phyloP scores from a whole-genome alignment of 1,140 invertebrate genomes.

The Chironomus striatipennis region DNA sequence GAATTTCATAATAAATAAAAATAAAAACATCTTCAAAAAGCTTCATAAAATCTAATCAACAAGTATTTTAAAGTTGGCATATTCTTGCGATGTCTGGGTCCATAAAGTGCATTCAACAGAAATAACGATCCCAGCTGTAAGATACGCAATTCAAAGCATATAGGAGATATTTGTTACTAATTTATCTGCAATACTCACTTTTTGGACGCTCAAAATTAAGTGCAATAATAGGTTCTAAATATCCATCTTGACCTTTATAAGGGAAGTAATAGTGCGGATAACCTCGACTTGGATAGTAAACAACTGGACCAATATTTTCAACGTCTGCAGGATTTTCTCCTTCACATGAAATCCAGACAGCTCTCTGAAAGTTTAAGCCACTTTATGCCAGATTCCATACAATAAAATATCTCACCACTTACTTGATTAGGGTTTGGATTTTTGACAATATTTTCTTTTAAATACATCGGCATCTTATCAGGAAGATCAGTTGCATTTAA shows the following conservation, averaged over 20 bases:
- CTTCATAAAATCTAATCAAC: too few relatives aligned
- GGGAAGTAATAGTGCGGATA: constrained; percentile 65
- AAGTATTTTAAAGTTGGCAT: too few relatives aligned
- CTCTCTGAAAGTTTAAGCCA: neutral
- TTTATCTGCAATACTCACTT: constrained; percentile 45
- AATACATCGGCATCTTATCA: constrained; percentile 55
- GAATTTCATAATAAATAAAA: too few relatives aligned
- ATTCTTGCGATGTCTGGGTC: too few relatives aligned
- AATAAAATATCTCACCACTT: neutral
- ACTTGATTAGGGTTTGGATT: neutral
- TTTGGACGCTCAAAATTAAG: constrained; percentile 68
- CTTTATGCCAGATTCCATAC: neutral
- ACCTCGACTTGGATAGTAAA: constrained; percentile 60
- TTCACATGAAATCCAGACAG: constrained; percentile 73
- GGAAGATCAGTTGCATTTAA: constrained; percentile 53
- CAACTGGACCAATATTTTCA: constrained; percentile 72
- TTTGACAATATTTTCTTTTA: constrained; percentile 48
- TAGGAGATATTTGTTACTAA: too few relatives aligned
- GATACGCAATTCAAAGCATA: too few relatives aligned
- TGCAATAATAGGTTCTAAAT: constrained; percentile 76
- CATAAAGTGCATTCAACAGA: too few relatives aligned
- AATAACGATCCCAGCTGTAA: too few relatives aligned
- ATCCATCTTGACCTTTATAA: constrained; percentile 64
- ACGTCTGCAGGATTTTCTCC: constrained; percentile 76
- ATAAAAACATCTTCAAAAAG: too few relatives aligned